phyloP scores from a whole-genome alignment of 2,797 vertebrate species.

The Euthynnus affinis region DNA sequence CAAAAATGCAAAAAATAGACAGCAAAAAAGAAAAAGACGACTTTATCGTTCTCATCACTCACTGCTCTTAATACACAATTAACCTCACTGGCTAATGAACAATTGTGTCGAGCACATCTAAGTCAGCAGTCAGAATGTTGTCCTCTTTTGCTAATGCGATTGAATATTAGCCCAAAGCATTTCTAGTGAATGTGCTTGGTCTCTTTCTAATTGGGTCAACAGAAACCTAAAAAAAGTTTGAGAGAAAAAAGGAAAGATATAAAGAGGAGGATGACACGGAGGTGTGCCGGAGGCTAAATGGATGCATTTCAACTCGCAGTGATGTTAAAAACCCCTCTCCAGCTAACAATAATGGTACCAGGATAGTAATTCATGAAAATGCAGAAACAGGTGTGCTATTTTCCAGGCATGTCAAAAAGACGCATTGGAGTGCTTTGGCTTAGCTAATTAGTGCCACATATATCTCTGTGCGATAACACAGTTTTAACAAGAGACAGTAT shows the following conservation, averaged over 20 bases:
- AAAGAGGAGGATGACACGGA: slow-evolving; percentile 47
- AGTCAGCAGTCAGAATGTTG: slow-evolving; percentile 60
- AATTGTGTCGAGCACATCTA: slow-evolving; percentile 33
- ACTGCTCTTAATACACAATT: slow-evolving; percentile 67
- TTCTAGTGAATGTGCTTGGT: slow-evolving; percentile 62
- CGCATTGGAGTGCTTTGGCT: slow-evolving; percentile 48
- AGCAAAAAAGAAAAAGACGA: slow-evolving; percentile 17
- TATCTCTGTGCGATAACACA: slow-evolving; percentile 8
- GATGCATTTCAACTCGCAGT: slow-evolving; percentile 34
- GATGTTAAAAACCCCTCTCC: slow-evolving; percentile 55
- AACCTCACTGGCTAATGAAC: slow-evolving; percentile 65
- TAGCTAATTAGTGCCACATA: slow-evolving; percentile 51
- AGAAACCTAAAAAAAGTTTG: slow-evolving; percentile 63
- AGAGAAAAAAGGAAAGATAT: slow-evolving; percentile 52
- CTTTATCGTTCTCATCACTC: slow-evolving; percentile 51
- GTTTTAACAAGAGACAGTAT: slow-evolving; percentile 26
- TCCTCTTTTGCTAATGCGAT: slow-evolving; percentile 59
- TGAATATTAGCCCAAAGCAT: slow-evolving; percentile 61
- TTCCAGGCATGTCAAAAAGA: slow-evolving; percentile 44
- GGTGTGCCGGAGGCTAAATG: slow-evolving; percentile 51
- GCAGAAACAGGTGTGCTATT: slow-evolving; percentile 47
- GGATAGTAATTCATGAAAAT: slow-evolving; percentile 49
- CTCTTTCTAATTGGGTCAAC: slow-evolving; percentile 77
- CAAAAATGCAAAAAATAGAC: slow-evolving; percentile 8
- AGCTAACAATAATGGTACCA: slow-evolving; percentile 36